Percentiles rank a stretch among this genome's conserved stretches.
Evolutionary conservation across 2,888 invertebrate genomes (phyloP).

Genomic region (Agrotis exclamationis): DNA sequence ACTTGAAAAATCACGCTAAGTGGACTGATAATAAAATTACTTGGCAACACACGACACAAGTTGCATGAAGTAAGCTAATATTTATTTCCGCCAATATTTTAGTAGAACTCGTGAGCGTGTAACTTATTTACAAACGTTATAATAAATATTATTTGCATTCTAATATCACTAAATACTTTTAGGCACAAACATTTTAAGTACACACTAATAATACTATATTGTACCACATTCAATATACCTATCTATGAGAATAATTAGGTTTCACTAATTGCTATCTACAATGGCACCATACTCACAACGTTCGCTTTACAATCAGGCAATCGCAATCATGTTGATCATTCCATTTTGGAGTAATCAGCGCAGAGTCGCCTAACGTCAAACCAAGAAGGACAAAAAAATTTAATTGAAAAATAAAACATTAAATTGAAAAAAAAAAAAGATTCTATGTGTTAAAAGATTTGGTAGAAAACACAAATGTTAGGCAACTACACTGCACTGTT

Average conservation of each 20-base stretch:
- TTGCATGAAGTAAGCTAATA: constrained; percentile 15
- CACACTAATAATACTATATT: constrained; percentile 77
- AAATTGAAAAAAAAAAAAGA: not conserved
- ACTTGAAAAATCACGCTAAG: too few species aligned
- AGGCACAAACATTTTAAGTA: constrained; percentile 77
- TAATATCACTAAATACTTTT: constrained; percentile 62
- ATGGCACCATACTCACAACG: constrained; percentile 73
- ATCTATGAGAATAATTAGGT: constrained; percentile 50
- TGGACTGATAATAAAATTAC: not conserved
- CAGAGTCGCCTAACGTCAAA: constrained; percentile 25
- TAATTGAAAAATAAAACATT: not conserved
- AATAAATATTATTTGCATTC: constrained; percentile 60
- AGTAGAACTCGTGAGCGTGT: constrained; percentile 24
- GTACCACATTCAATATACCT: constrained; percentile 60
- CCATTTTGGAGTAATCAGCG: not conserved
- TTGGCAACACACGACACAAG: not conserved
- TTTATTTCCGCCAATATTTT: constrained; percentile 11
- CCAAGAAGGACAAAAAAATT: not conserved
- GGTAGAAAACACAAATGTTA: constrained; percentile 16
- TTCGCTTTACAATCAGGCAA: constrained; percentile 48
- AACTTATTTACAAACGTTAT: constrained; percentile 50
- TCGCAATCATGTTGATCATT: constrained; percentile 26
- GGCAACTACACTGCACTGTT: constrained; percentile 27
- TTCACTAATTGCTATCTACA: constrained; percentile 60
- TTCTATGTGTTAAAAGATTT: not conserved